phyloP scores from a whole-genome alignment of 2,888 invertebrate species.

The Hedychridium roseum region DNA sequence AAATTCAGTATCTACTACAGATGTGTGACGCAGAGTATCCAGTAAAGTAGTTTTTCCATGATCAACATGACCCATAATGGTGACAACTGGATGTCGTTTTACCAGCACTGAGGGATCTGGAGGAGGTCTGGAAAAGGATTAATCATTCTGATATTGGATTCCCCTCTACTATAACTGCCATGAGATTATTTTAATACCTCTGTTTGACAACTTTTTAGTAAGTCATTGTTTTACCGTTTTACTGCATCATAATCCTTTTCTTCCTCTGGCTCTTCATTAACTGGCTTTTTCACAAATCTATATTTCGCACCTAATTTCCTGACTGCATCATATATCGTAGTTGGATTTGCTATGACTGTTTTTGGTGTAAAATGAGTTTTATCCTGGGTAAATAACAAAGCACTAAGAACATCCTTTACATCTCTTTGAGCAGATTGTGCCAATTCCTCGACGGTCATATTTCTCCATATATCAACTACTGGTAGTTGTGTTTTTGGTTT shows the following conservation, averaged over 20 bases:
- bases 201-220: constrained; percentile 2
- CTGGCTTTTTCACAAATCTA: constrained; percentile 68
- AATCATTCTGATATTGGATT: too few relatives aligned
- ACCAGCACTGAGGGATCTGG: constrained; percentile 72
- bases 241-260: constrained; percentile 47
- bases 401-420: constrained; percentile 75
- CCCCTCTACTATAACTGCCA: too few relatives aligned
- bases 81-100: constrained; percentile 90
- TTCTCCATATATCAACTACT: constrained; percentile 77
- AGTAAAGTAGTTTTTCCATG: constrained; percentile 98
- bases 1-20: constrained; percentile 90
- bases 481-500: constrained; percentile 65
- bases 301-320: constrained; percentile 74
- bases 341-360: constrained; percentile 71
- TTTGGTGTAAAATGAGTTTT: constrained; percentile 67
- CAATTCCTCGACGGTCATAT: constrained; percentile 82
- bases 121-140: constrained; percentile 65
- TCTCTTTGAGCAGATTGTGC: constrained; percentile 72
- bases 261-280: constrained; percentile 60
- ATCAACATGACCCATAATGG: constrained; percentile 99
- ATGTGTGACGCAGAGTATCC: constrained; percentile 85
- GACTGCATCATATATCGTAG: constrained; percentile 74
- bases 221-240: constrained; percentile 41
- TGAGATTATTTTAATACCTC: background rate
- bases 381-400: constrained; percentile 72